Evolutionary conservation across 2,797 vertebrate genomes (phyloP).

Genomic region (Australoheros facetus): DNA sequence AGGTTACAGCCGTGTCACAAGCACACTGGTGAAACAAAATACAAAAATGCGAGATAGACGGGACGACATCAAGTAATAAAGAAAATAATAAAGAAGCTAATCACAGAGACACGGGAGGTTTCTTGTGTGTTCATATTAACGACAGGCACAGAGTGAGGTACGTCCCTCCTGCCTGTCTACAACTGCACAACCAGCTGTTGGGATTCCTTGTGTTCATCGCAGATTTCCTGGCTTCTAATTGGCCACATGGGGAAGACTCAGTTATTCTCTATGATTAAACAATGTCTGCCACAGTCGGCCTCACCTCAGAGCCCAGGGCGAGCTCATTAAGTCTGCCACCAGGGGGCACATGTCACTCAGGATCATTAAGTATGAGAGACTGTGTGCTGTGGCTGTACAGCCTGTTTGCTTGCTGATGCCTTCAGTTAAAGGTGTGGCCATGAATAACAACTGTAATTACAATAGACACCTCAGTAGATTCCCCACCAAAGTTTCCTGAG

Average conservation of each 20-base stretch:
- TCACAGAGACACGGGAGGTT: background rate
- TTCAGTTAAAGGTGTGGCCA: background rate
- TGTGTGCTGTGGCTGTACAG: conserved; percentile 6
- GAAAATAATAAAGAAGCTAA: background rate
- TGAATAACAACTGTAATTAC: background rate
- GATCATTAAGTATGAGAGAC: conserved; percentile 46
- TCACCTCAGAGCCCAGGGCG: conserved; percentile 27
- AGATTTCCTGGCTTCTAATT: conserved; percentile 44
- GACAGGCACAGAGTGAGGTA: background rate
- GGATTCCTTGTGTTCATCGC: conserved; percentile 35
- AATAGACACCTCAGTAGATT: background rate
- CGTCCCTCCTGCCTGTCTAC: conserved; percentile 16
- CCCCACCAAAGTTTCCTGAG: background rate
- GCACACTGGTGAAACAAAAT: background rate
- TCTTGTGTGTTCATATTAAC: background rate
- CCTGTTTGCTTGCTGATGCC: background rate
- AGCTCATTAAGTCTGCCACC: conserved; percentile 67
- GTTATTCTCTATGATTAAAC: conserved; percentile 46
- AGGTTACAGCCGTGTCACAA: background rate
- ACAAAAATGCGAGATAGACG: background rate
- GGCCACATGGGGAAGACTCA: conserved; percentile 38
- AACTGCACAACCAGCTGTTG: conserved; percentile 25
- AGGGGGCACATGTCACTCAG: conserved; percentile 75
- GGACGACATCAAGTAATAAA: background rate
- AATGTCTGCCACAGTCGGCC: conserved; percentile 3